Base-by-base conservation (phyloP, 2,888 invertebrate genomes). In the Caenorhabditis sinica region DNA sequence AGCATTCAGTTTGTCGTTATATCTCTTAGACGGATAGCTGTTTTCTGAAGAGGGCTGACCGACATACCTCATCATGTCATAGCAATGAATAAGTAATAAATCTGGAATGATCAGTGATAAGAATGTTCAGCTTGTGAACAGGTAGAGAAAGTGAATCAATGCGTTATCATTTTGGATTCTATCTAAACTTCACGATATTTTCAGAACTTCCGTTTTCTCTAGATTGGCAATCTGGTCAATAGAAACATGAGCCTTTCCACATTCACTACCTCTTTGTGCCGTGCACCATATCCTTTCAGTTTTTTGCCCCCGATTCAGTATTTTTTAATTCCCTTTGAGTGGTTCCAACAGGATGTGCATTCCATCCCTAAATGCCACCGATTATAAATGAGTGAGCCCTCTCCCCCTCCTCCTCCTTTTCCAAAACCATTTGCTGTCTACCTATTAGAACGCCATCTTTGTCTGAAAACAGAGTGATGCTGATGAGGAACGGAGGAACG, bases 391-490 rank as follows among this genome's bases (percentile, higher is more conserved):
- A 53, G 68, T 36, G 61, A 69, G 69, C 68, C 17, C 25, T 28
- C 11, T 69, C 23, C 30, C 20, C 17, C n/a, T 25, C n/a, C 11
- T 56, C n/a, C 40, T 2, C 9, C 23, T 8, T 36, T 43, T 49
- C 40, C 51, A 68, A 68, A 76, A 33, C 45, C 75, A 30, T 45
- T 66, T n/a, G 61, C 53, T 36, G 53, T 65, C 63, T 72, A 63
- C 79, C 79, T 77, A 77, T 77, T 69, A 68, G 68, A 77, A 77
- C 63, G 65, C 25, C 53, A 28, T 56, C 25, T 56, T 30, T 75
- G 65, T 45, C 63, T 43, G n/a, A 68, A 69, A 69, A 76, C 68
- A 30, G 76, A 75, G 36, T 28, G 68, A 58, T 36, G 53, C 20
- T 58, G 68, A 66, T 68, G 60, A 61, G 68, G 66, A 60, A 66